Evolutionary conservation across 2,113 vertebrate genomes (phyloP), one percentile per base, ranked within the genome.

Genomic region (Noctilio leporinus): DNA sequence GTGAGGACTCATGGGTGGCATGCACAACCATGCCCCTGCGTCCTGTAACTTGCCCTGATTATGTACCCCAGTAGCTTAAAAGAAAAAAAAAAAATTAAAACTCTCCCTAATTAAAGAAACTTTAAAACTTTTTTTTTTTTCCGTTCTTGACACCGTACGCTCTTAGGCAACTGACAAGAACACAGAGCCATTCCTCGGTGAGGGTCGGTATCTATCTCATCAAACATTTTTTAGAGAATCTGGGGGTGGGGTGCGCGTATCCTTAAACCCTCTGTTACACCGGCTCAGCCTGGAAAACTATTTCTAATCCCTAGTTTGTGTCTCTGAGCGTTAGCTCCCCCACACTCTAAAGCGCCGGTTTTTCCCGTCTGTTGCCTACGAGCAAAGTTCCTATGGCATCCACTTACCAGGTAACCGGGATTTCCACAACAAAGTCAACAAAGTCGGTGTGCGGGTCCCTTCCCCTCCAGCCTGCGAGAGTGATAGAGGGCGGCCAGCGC

Each of bases 401-500:
- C 89, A 97, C 97, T 98, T 95, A 97, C 98, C 98, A 97, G 97
- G 98, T 97, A 98, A 97, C 97, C 80, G 45, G 95, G 96, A 91
- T 97, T 95, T 94, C 97, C 97, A 97, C 96, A 97, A 98, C 97
- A 97, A 96, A 97, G 96, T 97, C 96, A 97, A 98, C 97, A 97
- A 96, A 97, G 96, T 97, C 84, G 84, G 92, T 78, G 95, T 67
- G 95, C 95, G 70, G 91, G 89, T 93, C 90, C 95, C 93, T 84
- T 69, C 81, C 86, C 69, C 83, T 95, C 90, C 94, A n/a, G 96
- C 96, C 94, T 5, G 73, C 43, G 55, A 35, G 53, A 51, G 76
- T 96, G 87, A 97, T 89, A 95, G 91, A 89, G 17, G 89, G 59
- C n/a, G 40, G 93, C 80, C 93, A 24, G 89, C 87, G 14, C 89